A percentile compares a stretch with the other conserved stretches of the same genome.
phyloP scores from a whole-genome alignment of 2,113 vertebrate species.

The Mohoua ochrocephala region DNA sequence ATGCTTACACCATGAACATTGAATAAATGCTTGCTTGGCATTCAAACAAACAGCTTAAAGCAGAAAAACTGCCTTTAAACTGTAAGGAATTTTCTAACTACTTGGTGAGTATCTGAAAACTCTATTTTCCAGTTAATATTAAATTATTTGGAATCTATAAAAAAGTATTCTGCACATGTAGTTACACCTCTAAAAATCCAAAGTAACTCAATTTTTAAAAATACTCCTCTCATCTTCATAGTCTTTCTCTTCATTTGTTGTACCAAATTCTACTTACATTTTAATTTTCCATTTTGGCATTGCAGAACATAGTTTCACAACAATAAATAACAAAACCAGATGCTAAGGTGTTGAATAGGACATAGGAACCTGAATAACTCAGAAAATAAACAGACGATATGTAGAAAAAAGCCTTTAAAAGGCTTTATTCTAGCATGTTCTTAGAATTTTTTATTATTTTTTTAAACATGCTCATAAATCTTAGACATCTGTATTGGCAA shows the following conservation, averaged over 20 bases:
- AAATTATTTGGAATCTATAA: neutral
- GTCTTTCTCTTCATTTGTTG: neutral
- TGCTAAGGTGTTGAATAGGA: neutral
- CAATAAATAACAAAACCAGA: neutral
- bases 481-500: neutral
- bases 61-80: neutral
- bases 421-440: neutral
- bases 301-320: neutral
- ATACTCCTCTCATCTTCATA: neutral
- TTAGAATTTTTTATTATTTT: neutral
- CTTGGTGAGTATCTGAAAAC: neutral
- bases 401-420: neutral
- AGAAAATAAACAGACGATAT: neutral
- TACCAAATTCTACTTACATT: neutral
- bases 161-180: neutral
- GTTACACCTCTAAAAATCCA: neutral
- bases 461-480: neutral
- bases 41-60: neutral
- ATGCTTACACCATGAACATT: neutral
- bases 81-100: neutral
- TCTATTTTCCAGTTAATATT: neutral
- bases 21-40: neutral
- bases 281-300: neutral
- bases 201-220: neutral
- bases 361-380: neutral